Evolutionary conservation across 1,140 invertebrate genomes (phyloP).

Genomic region (Zaprionus taronus): DNA sequence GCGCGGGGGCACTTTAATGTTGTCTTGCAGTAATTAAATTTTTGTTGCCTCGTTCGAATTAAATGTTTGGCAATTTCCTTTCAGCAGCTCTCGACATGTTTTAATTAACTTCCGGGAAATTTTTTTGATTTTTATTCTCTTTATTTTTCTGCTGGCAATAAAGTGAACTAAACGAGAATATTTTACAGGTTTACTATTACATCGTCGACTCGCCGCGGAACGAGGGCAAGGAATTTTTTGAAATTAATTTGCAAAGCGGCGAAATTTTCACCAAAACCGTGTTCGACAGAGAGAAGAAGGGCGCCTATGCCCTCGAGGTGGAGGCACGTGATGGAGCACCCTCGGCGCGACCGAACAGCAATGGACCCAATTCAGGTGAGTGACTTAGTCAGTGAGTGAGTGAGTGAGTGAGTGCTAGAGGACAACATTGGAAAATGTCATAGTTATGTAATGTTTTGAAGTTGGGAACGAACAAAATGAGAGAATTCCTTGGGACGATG

Average conservation of each 20-base stretch:
- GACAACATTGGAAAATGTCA: constrained; percentile 9
- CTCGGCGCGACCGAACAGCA: constrained; percentile 95
- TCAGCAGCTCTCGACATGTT: constrained; percentile 38
- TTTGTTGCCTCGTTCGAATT: constrained; percentile 31
- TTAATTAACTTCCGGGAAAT: constrained; percentile 49
- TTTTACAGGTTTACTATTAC: constrained; percentile 92
- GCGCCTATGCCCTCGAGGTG: constrained; percentile 96
- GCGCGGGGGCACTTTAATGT: constrained; percentile 47
- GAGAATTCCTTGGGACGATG: neutral
- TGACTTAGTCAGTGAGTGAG: constrained; percentile 34
- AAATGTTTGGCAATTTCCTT: constrained; percentile 49
- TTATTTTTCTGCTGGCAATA: constrained; percentile 29
- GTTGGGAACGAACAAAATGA: neutral
- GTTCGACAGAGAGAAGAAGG: constrained; percentile 97
- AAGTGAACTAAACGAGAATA: constrained; percentile 31
- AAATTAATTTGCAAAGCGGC: constrained; percentile 96
- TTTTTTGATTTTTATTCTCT: constrained; percentile 22
- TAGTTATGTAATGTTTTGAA: constrained; percentile 6
- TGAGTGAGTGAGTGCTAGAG: too few relatives aligned
- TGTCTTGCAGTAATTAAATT: constrained; percentile 46
- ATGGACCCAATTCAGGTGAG: constrained; percentile 96
- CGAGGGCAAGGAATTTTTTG: constrained; percentile 97
- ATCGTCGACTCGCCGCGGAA: constrained; percentile 95
- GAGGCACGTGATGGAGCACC: constrained; percentile 96
- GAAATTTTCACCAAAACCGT: constrained; percentile 97